A percentile compares a stretch with the other conserved stretches of the same genome.
Conservation (phyloP, 2,113 vertebrate species). For the Aphelocoma coerulescens region DNA sequence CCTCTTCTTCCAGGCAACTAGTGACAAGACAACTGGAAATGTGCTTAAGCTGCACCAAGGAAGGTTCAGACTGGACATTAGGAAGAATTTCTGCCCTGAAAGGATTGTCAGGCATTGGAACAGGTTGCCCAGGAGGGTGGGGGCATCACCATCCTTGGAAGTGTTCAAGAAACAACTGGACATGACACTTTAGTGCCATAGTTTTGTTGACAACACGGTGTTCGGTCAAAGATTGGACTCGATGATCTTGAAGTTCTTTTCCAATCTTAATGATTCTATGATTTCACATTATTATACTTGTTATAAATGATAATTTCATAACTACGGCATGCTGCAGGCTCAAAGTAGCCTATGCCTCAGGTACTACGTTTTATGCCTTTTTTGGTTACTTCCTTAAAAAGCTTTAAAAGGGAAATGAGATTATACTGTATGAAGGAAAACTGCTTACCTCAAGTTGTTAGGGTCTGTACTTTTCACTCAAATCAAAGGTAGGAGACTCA, state of each 20-base stretch:
- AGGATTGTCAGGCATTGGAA: not conserved
- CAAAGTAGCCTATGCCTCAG: not conserved
- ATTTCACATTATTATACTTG: not conserved
- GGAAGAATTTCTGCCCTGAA: not conserved
- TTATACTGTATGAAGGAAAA: not conserved
- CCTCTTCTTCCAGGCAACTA: not conserved
- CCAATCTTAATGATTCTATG: not conserved
- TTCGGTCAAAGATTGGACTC: not conserved
- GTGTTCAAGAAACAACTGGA: not conserved
- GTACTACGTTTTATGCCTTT: not conserved
- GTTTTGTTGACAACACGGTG: not conserved
- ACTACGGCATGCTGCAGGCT: not conserved
- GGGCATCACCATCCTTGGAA: not conserved
- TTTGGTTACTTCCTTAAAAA: not conserved
- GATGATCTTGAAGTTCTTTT: not conserved
- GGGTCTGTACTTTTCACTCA: not conserved
- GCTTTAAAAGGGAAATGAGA: not conserved
- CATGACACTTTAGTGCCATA: no score
- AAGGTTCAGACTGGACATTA: not conserved
- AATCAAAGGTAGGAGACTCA: not conserved
- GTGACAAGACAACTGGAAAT: not conserved
- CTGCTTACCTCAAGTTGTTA: not conserved
- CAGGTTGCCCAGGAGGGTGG: not conserved
- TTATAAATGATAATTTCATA: not conserved
- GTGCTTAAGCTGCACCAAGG: not conserved